phyloP scores from a whole-genome alignment of 2,113 vertebrate species.

The Leucoraja erinaceus region DNA sequence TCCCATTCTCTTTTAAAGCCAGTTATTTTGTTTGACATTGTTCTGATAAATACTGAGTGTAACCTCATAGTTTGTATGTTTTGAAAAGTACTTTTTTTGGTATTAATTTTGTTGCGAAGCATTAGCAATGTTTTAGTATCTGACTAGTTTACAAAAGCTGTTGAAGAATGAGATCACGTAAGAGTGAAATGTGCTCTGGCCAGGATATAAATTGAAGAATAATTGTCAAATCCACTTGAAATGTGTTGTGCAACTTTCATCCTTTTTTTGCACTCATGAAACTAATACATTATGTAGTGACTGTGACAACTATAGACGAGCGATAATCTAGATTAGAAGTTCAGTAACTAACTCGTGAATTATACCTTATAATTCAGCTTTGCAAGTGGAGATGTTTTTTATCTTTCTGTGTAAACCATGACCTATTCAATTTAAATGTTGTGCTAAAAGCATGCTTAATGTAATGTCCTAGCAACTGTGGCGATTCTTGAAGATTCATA shows the following conservation, averaged over 20 bases:
- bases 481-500: neutral
- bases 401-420: neutral
- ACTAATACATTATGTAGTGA: conserved; percentile 17
- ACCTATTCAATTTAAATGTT: conserved; percentile 8
- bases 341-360: neutral
- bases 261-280: conserved; percentile 9
- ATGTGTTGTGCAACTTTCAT: neutral
- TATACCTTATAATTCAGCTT: neutral
- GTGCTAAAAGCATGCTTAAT: neutral
- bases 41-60: neutral
- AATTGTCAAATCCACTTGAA: conserved; percentile 2
- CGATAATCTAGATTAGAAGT: conserved; percentile 2
- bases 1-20: neutral
- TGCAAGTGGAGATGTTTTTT: neutral
- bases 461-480: neutral
- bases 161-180: neutral
- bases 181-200: neutral
- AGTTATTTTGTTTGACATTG: neutral
- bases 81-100: neutral
- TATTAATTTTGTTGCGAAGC: neutral
- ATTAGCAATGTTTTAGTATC: neutral
- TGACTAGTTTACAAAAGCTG: neutral
- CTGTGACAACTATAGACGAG: neutral
- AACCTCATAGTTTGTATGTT: neutral
- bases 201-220: neutral